Evolutionary conservation across 1,140 invertebrate species (phyloP).

Genomic region (Orius laevigatus): DNA sequence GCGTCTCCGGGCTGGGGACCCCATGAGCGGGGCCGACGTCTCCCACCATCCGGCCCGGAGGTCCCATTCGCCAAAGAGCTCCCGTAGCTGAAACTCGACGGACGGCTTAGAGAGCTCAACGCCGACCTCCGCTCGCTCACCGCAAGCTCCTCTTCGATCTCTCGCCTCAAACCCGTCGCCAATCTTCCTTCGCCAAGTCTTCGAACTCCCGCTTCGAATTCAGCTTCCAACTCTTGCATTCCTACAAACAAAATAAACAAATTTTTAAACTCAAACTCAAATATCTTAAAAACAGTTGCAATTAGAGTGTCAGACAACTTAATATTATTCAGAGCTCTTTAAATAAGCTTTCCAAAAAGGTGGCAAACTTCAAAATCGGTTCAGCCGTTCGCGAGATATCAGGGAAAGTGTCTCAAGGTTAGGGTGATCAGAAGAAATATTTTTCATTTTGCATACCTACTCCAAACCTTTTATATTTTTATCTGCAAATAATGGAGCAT

Average conservation of each 20-base stretch:
- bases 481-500: too few relatives aligned
- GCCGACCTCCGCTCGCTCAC: neutral
- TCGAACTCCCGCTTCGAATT: conserved; percentile 8
- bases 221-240: conserved; percentile 10
- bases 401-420: too few relatives aligned
- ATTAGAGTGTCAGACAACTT: too few relatives aligned
- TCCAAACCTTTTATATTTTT: too few relatives aligned
- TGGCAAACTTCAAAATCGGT: too few relatives aligned
- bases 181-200: conserved; percentile 1
- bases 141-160: conserved; percentile 8
- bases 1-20: conserved; percentile 19
- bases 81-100: neutral
- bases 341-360: too few relatives aligned
- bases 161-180: conserved; percentile 1
- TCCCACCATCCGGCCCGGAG: neutral
- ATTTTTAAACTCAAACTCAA: too few relatives aligned
- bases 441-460: too few relatives aligned
- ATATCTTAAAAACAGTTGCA: too few relatives aligned
- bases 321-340: too few relatives aligned
- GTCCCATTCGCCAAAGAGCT: neutral
- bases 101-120: neutral
- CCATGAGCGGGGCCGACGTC: conserved; percentile 1
- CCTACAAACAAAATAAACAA: neutral
- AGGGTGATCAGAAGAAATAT: too few relatives aligned
- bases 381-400: too few relatives aligned